Evolutionary conservation across 2,113 vertebrate genomes (phyloP).

Genomic region (Chionomys nivalis): DNA sequence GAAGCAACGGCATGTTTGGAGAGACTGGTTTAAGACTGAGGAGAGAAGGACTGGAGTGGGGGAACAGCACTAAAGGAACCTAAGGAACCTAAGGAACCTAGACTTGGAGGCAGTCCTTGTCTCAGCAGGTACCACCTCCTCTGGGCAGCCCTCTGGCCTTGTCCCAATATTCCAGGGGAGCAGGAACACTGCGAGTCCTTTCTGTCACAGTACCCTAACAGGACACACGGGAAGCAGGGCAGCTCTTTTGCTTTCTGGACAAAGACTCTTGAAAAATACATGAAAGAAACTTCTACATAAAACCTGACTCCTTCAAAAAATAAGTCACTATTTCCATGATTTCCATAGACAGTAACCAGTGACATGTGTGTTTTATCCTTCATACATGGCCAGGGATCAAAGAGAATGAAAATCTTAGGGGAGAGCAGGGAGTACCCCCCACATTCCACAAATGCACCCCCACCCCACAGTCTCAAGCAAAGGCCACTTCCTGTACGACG

Average conservation of each 20-base stretch:
- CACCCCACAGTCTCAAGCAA: background rate
- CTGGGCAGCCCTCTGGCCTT: background rate
- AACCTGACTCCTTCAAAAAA: constrained; percentile 52
- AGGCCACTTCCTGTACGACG: background rate
- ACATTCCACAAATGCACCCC: background rate
- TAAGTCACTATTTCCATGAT: constrained; percentile 67
- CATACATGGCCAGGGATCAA: constrained; percentile 65
- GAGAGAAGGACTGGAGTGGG: accelerated
- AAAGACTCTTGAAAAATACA: background rate
- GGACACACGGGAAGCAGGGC: background rate
- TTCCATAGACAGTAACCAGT: constrained; percentile 65
- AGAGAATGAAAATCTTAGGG: constrained; percentile 62
- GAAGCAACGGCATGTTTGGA: background rate
- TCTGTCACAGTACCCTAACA: background rate
- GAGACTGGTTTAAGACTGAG: background rate
- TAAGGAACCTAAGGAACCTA: background rate
- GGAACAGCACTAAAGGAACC: background rate
- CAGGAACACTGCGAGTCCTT: background rate
- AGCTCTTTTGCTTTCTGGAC: background rate
- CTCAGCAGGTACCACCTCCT: background rate
- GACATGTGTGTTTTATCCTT: constrained; percentile 67
- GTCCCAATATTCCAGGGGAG: background rate
- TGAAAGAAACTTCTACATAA: constrained; percentile 27
- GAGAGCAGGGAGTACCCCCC: background rate
- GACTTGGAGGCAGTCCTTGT: background rate